phyloP scores from a whole-genome alignment of 1,140 invertebrate species.

The Bombus sylvicola region DNA sequence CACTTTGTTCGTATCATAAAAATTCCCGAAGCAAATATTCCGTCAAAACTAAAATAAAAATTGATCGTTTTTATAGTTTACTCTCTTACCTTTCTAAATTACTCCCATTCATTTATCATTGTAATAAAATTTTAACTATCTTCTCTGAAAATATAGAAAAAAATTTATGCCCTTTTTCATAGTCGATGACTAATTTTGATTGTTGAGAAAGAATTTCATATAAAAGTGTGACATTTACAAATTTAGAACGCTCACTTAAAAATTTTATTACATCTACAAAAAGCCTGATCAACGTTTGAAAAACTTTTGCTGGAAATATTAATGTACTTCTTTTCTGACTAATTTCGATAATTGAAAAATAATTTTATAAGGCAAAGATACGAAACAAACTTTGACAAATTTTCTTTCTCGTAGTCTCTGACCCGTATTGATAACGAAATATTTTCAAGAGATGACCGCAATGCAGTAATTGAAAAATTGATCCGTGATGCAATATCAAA shows the following conservation, averaged over 20 bases:
- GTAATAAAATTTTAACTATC: no score
- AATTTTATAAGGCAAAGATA: background rate
- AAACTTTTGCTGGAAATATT: no score
- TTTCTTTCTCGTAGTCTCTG: background rate
- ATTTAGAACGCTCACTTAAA: no score
- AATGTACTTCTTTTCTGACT: background rate
- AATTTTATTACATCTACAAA: no score
- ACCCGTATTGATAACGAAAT: background rate
- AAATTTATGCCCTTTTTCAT: no score
- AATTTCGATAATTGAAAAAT: background rate
- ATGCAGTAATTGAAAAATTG: background rate
- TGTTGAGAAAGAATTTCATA: no score
- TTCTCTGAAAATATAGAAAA: no score
- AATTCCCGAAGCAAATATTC: background rate
- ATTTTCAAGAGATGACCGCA: background rate
- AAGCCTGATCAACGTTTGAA: no score
- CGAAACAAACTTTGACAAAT: no score
- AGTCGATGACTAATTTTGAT: no score
- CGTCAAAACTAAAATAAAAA: background rate
- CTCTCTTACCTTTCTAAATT: background rate
- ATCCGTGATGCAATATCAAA: conserved; percentile 4
- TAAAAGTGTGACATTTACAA: no score
- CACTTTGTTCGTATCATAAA: background rate
- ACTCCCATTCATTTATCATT: no score
- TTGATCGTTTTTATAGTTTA: background rate